A percentile compares a stretch with the other conserved stretches of the same genome.
These are phyloP conservation scores for Vespertilio murinus DNA, from an alignment of 2,797 vertebrate species.

Conservation along the genomic window DNA sequence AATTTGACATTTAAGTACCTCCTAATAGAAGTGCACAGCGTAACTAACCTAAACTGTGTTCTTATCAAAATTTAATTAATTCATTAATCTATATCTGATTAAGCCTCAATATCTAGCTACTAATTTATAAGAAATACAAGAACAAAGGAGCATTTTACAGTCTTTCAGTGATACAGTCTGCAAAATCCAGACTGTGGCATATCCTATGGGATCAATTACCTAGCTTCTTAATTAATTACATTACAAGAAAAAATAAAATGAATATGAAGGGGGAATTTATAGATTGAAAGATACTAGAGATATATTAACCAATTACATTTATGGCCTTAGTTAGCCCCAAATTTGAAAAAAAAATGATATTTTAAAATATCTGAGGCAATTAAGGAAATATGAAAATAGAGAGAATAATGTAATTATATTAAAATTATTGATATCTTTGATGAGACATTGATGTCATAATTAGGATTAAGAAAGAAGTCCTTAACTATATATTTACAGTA, in stretches of 20 bases:
- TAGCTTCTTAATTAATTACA: conserved; percentile 20
- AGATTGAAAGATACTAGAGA: not conserved
- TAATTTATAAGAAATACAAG: not conserved
- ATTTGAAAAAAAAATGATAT: not conserved
- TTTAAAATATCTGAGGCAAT: not conserved
- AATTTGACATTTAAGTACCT: not conserved
- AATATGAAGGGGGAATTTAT: not conserved
- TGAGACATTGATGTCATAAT: not conserved
- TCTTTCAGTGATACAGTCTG: not conserved
- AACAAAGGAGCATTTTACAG: not conserved
- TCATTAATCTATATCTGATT: not conserved
- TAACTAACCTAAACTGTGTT: not conserved
- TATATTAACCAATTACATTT: not conserved
- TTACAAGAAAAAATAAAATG: conserved; percentile 5
- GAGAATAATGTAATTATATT: not conserved
- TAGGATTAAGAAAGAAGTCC: not conserved
- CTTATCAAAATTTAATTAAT: not conserved
- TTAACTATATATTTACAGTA: not conserved
- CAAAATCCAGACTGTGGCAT: not conserved
- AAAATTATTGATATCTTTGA: not conserved
- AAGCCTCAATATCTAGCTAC: not conserved
- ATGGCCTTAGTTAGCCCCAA: not conserved
- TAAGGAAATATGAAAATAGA: not conserved
- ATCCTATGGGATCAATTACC: not conserved
- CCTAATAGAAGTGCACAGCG: not conserved